Conservation (phyloP, 2,888 invertebrate species). For the Cataglyphis rosenhaueri region DNA sequence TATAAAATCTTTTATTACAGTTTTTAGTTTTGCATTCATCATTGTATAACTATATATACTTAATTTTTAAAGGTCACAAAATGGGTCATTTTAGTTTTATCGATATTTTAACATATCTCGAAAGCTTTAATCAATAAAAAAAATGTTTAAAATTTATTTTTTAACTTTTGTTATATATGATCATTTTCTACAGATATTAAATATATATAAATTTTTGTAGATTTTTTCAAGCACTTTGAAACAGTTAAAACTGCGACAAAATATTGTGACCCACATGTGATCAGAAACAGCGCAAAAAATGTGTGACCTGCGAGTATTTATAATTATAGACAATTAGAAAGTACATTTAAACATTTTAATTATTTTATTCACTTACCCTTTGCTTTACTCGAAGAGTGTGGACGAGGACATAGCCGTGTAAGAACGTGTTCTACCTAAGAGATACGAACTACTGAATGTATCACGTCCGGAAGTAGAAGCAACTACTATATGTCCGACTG, state of each 20-base stretch:
- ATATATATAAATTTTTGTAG: too few relatives aligned
- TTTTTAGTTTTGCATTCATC: background rate
- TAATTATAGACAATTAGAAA: background rate
- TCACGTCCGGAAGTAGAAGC: slow-evolving; percentile 71
- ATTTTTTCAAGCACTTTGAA: too few relatives aligned
- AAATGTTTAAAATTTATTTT: too few relatives aligned
- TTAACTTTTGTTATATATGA: too few relatives aligned
- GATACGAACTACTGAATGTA: slow-evolving; percentile 51
- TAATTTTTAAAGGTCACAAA: background rate
- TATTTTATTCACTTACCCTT: slow-evolving; percentile 62
- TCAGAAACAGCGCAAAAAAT: too few relatives aligned
- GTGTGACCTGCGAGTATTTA: background rate
- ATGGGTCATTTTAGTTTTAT: too few relatives aligned
- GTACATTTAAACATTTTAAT: background rate
- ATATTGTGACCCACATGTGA: too few relatives aligned
- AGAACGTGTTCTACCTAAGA: slow-evolving; percentile 33
- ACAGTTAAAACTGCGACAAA: too few relatives aligned
- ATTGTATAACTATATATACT: background rate
- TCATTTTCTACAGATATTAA: too few relatives aligned
- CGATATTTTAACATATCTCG: too few relatives aligned
- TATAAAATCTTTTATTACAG: background rate
- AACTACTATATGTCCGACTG: slow-evolving; percentile 75
- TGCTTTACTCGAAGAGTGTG: slow-evolving; percentile 57
- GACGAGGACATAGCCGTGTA: slow-evolving; percentile 55
- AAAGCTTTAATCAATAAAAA: too few relatives aligned